phyloP scores from a whole-genome alignment of 37 sponge, comb jelly and placozoan genomes.

The Geodia barretti region DNA sequence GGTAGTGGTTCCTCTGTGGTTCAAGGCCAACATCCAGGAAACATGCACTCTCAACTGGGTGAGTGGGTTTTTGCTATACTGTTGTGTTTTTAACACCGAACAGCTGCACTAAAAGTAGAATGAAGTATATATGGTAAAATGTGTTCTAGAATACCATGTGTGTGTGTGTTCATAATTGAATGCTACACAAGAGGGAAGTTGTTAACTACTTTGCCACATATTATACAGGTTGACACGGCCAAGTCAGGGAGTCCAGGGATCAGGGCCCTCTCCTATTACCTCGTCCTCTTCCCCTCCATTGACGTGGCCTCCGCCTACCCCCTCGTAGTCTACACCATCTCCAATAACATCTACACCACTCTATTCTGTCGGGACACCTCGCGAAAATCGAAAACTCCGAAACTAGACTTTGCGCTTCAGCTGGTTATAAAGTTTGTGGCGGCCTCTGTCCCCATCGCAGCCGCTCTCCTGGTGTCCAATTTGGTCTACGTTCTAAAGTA shows the following conservation, averaged over 20 bases:
- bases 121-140: too few species aligned
- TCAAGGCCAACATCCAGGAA: constrained; percentile 54
- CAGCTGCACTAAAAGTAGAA: too few species aligned
- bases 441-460: constrained; percentile 67
- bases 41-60: constrained; percentile 86
- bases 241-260: constrained; percentile 14
- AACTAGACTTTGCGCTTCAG: constrained; percentile 13
- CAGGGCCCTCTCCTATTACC: constrained; percentile 72
- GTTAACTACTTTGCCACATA: too few species aligned
- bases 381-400: constrained; percentile 8
- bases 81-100: too few species aligned
- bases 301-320: constrained; percentile 92
- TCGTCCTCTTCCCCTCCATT: constrained; percentile 88
- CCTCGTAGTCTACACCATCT: constrained; percentile 58
- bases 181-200: neutral
- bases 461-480: constrained; percentile 79
- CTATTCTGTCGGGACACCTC: constrained; percentile 61
- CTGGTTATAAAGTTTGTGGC: constrained; percentile 40
- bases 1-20: constrained; percentile 74
- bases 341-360: constrained; percentile 76
- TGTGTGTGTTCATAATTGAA: neutral
- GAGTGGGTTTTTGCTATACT: too few species aligned
- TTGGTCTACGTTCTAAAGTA: constrained; percentile 80
- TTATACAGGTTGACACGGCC: constrained; percentile 46
- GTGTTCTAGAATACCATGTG: too few species aligned